These are phyloP conservation scores for Listrodromus nycthemerus DNA, from an alignment of 2,888 invertebrate genomes.

Conservation along the genomic window DNA sequence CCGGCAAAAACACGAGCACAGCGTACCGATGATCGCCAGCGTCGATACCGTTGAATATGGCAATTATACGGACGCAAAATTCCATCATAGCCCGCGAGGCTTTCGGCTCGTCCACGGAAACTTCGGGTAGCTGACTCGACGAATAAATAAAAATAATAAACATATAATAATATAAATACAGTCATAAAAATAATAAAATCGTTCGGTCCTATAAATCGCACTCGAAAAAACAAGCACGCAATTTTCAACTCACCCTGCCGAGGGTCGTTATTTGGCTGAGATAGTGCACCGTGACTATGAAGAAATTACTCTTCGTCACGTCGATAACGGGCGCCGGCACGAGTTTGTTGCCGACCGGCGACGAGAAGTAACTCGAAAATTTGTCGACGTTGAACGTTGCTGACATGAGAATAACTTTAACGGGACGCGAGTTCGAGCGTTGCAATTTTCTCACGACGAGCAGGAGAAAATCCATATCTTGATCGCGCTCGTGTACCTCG, in stretches of 20 bases:
- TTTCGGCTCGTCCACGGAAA: slow-evolving; percentile 87
- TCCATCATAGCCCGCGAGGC: slow-evolving; percentile 87
- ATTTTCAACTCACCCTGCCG: slow-evolving; percentile 76
- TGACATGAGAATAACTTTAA: slow-evolving; percentile 95
- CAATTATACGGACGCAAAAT: slow-evolving; percentile 86
- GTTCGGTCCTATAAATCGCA: background rate
- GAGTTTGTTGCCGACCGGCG: slow-evolving; percentile 80
- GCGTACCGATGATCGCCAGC: slow-evolving; percentile 85
- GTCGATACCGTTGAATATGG: slow-evolving; percentile 88
- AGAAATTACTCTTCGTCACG: slow-evolving; percentile 86
- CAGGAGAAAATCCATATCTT: slow-evolving; percentile 96
- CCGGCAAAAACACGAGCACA: slow-evolving; percentile 95
- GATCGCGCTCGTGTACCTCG: slow-evolving; percentile 97
- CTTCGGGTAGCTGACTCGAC: slow-evolving; percentile 84
- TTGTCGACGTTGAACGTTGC: slow-evolving; percentile 93
- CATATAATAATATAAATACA: slow-evolving; percentile 20
- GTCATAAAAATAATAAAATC: slow-evolving; percentile 25
- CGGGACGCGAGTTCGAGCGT: slow-evolving; percentile 87
- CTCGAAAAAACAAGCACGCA: too few species aligned
- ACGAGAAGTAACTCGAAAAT: slow-evolving; percentile 90
- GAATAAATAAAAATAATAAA: slow-evolving; percentile 45
- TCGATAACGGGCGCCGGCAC: slow-evolving; percentile 87
- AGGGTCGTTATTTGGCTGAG: slow-evolving; percentile 84
- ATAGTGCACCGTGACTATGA: slow-evolving; percentile 88
- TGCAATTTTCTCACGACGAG: slow-evolving; percentile 93